Conservation (phyloP, 1,140 invertebrate genomes). For the Pteromalus puparum region DNA sequence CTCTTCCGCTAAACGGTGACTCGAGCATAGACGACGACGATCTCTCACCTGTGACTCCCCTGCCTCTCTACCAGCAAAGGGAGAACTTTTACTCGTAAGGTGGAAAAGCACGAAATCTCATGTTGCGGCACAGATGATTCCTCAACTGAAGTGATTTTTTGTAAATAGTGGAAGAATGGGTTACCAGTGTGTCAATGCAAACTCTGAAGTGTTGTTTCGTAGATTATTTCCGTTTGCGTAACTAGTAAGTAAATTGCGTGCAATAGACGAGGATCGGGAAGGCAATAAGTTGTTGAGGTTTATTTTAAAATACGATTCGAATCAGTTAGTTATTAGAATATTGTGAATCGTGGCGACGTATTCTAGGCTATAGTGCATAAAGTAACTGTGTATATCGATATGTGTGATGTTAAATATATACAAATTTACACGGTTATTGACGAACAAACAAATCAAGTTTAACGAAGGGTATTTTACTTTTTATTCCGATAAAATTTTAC, state of each 20-base stretch:
- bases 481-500: constrained; percentile 21
- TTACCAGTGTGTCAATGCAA: constrained; percentile 30
- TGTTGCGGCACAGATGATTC: not conserved
- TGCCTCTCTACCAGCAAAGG: constrained; percentile 89
- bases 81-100: constrained; percentile 88
- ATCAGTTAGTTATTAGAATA: not conserved
- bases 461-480: not conserved
- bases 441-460: not conserved
- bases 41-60: constrained; percentile 79
- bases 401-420: not conserved
- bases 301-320: not conserved
- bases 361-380: too few relatives aligned
- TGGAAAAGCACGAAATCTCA: not conserved
- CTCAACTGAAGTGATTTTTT: not conserved
- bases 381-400: not conserved
- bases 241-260: not conserved
- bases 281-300: not conserved
- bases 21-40: constrained; percentile 79
- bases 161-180: constrained; percentile 19
- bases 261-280: constrained; percentile 16
- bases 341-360: not conserved
- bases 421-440: not conserved
- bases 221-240: not conserved
- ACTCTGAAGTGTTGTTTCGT: not conserved
- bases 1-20: constrained; percentile 76